Evolutionary conservation across 1,140 invertebrate species (phyloP).

Genomic region (Nasonia giraulti): DNA sequence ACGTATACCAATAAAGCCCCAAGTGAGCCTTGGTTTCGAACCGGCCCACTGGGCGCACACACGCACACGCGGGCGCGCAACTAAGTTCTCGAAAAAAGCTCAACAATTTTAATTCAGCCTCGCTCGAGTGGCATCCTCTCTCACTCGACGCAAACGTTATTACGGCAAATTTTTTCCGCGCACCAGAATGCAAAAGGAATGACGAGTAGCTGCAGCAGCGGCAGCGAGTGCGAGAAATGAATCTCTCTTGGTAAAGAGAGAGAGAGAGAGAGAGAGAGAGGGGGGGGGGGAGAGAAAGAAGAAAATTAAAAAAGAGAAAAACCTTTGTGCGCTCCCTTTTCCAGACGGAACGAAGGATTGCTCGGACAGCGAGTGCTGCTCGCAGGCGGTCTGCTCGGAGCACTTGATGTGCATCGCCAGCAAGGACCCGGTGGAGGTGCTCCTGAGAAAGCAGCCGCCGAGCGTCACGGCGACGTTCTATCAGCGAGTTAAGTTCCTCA

Average conservation of each 20-base stretch:
- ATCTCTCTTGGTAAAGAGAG: background rate
- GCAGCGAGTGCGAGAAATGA: background rate
- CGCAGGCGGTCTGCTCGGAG: slow-evolving; percentile 86
- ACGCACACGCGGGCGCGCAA: background rate
- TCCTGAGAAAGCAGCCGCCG: slow-evolving; percentile 95
- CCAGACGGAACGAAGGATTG: slow-evolving; percentile 98
- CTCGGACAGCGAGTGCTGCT: slow-evolving; percentile 97
- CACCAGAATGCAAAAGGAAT: background rate
- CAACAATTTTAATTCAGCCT: no score
- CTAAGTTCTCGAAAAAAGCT: background rate
- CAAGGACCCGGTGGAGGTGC: slow-evolving; percentile 95
- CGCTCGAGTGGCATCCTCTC: no score
- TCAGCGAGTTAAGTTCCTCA: slow-evolving; percentile 97
- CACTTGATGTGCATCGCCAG: slow-evolving; percentile 95
- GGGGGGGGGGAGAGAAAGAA: background rate
- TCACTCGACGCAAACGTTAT: no score
- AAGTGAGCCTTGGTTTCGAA: background rate
- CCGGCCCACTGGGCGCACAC: background rate
- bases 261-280: background rate
- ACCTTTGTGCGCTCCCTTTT: slow-evolving; percentile 40
- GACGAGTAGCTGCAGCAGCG: background rate
- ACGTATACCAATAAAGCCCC: background rate
- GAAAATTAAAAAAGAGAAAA: slow-evolving; percentile 13
- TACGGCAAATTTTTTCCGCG: background rate
- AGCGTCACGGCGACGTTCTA: slow-evolving; percentile 98